A percentile compares a stretch with the other conserved stretches of the same genome.
Conservation (phyloP, 2,113 vertebrate species). For the Meriones unguiculatus region DNA sequence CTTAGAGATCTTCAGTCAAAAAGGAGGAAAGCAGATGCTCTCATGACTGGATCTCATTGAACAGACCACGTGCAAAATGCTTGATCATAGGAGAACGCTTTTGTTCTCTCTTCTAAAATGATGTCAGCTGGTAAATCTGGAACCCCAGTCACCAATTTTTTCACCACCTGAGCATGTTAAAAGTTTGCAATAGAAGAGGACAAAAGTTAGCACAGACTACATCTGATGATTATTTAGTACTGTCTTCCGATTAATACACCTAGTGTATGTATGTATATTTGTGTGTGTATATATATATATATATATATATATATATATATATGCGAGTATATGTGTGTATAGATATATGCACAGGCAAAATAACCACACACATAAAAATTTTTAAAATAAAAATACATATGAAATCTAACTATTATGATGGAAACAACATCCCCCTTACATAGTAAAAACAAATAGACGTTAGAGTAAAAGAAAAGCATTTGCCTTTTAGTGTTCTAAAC, state of each 20-base stretch:
- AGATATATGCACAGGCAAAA: not conserved
- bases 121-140: not conserved
- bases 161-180: not conserved
- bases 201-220: not conserved
- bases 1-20: not conserved
- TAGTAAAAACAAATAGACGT: slow-evolving; percentile 45
- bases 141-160: not conserved
- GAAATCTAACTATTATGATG: not conserved
- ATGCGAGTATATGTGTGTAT: not conserved
- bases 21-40: not conserved
- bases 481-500: not conserved
- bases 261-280: no score
- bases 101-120: not conserved
- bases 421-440: not conserved
- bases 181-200: not conserved
- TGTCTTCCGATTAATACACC: not conserved
- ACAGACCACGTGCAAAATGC: not conserved
- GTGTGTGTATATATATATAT: no score
- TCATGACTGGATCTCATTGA: not conserved
- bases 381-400: not conserved
- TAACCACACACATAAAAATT: not conserved
- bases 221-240: not conserved
- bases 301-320: no score
- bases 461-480: slow-evolving; percentile 28
- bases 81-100: not conserved